Evolutionary conservation across 2,113 vertebrate species (phyloP).

Genomic region (Gallinago paraguaiae): DNA sequence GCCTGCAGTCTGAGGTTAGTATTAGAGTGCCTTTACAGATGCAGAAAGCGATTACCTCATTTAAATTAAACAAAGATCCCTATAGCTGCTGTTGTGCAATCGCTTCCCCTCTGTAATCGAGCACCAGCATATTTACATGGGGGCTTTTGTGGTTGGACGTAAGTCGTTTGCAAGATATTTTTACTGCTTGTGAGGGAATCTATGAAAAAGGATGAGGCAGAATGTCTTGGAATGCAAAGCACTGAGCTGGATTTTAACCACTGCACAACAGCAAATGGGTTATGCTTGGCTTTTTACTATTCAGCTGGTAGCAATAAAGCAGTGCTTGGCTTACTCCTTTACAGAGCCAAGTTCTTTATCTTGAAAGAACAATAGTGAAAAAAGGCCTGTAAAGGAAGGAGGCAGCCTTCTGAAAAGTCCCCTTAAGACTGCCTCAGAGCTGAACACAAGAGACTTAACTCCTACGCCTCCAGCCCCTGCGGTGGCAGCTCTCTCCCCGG

Average conservation of each 20-base stretch:
- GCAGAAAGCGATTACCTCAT: background rate
- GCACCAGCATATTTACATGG: conserved; percentile 35
- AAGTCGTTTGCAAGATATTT: conserved; percentile 49
- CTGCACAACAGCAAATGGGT: conserved; percentile 55
- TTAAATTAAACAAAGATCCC: conserved; percentile 30
- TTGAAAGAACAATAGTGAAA: conserved; percentile 60
- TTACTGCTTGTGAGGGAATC: conserved; percentile 48
- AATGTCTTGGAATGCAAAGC: conserved; percentile 36
- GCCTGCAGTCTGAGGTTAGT: background rate
- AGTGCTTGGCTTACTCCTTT: conserved; percentile 41
- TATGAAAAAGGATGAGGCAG: conserved; percentile 43
- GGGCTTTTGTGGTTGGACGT: conserved; percentile 36
- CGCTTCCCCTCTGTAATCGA: conserved; percentile 46
- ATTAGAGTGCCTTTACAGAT: background rate
- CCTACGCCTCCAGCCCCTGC: background rate
- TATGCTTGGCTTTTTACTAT: conserved; percentile 59
- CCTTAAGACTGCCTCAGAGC: conserved; percentile 19
- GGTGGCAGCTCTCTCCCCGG: fast-evolving
- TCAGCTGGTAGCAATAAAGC: conserved; percentile 64
- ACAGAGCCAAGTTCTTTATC: conserved; percentile 52
- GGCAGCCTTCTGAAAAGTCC: conserved; percentile 42
- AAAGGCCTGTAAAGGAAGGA: conserved; percentile 43
- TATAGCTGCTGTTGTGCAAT: background rate
- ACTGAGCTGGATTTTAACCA: conserved; percentile 53
- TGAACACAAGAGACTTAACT: conserved; percentile 17